Evolutionary conservation across 2,888 invertebrate species (phyloP), one percentile per base, ranked within the genome.

Genomic region (Gastrophysa polygoni): DNA sequence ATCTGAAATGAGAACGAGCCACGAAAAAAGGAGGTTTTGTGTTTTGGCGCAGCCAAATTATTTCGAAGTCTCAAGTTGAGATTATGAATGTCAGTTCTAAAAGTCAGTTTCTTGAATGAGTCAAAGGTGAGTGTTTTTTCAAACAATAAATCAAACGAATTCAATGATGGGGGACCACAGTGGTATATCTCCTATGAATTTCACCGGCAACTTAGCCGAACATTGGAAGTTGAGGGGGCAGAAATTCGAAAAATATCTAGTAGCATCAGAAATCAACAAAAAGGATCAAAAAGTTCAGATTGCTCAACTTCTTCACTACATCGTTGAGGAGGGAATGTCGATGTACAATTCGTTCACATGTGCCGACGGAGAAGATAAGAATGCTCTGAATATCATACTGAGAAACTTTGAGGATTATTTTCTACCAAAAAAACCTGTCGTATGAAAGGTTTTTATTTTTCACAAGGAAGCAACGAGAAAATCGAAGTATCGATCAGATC

Each of bases 241-340:
- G 16, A 47, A 16, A 20, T 57, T 57, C 16, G 57, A 57, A n/a
- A 57, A 57, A 34, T 57, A 57, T 38, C 34, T 57, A 24, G 24
- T 24, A 7, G 24, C 24, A 5, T 24, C 24, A 7, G 11, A 48
- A 48, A 14, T 48, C 11, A 21, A 17, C 18, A 47, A 47, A 4
- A 47, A 20, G 20, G 47, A 47, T 18, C 11, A 17, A 10, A 17
- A 17, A 6, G 20, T 18, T 18, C 47, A 47, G 11, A 47, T 47
- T 2, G 47, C 20, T 10, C 47, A 47, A 20, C 10, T 47, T 8
- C 10, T 47, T 20, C 47, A 20, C 20, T 18, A 20, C 21, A 20
- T 47, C 8, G 47, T 3, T 5, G 47, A 47, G 21, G 47, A 47
- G 11, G 47, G 47, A 3, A 2, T 47, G 10, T 17, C 6, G 2